Percentiles rank a stretch among this genome's conserved stretches.
Conservation (phyloP, 2,797 vertebrate genomes). For the Clamator glandarius region DNA sequence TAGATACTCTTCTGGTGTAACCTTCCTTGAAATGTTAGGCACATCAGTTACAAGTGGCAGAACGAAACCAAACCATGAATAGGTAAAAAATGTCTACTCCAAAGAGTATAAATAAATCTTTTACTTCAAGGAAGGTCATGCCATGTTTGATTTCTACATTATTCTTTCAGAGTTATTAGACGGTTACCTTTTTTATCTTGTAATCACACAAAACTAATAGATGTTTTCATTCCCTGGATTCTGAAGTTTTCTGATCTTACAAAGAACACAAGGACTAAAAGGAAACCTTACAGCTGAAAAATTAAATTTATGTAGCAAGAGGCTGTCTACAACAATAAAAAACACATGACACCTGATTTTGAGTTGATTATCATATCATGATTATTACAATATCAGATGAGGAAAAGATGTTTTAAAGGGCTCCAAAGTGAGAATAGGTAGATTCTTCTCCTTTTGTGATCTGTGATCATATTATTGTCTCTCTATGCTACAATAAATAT, state of each 20-base stretch:
- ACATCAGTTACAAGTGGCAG: not conserved
- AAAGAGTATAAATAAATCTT: not conserved
- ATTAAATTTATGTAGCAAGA: not conserved
- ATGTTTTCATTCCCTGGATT: not conserved
- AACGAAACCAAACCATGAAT: not conserved
- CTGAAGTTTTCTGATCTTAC: not conserved
- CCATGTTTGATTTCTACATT: not conserved
- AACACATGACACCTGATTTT: not conserved
- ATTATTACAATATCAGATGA: not conserved
- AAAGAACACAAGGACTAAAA: not conserved
- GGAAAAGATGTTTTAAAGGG: not conserved
- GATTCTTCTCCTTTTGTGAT: not conserved
- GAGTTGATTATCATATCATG: not conserved
- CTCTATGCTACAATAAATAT: not conserved
- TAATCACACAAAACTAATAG: not conserved
- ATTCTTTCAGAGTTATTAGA: not conserved
- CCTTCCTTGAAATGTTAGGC: not conserved
- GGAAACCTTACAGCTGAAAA: not conserved
- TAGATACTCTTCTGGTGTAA: not conserved
- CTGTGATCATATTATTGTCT: not conserved
- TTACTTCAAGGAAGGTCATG: not conserved
- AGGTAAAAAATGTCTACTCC: not conserved
- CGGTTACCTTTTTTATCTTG: not conserved
- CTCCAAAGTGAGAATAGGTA: not conserved
- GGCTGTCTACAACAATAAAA: not conserved